Evolutionary conservation across 2,113 vertebrate genomes (phyloP).

Genomic region (Bubo blakistoni): DNA sequence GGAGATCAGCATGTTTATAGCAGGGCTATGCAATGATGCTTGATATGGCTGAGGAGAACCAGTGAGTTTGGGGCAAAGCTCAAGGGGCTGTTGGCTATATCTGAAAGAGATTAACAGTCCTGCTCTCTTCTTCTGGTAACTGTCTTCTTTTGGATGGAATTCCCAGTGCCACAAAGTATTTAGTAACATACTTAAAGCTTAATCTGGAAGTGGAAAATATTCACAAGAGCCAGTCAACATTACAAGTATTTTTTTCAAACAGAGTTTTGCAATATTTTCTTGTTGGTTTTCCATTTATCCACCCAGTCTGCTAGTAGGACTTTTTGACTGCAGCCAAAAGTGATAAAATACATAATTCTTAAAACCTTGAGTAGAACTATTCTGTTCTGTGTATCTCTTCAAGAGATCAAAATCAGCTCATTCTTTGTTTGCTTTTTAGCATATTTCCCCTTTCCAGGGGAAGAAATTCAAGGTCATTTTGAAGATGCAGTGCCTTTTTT

Average conservation of each 20-base stretch:
- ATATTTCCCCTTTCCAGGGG: not conserved
- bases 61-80: not conserved
- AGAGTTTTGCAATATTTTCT: conserved; percentile 23
- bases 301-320: not conserved
- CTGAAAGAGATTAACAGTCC: not conserved
- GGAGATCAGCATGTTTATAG: not conserved
- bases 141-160: conserved; percentile 11
- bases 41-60: not conserved
- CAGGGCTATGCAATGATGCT: not conserved
- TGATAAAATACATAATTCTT: not conserved
- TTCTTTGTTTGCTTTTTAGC: not conserved
- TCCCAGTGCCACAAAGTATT: not conserved
- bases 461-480: not conserved
- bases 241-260: not conserved
- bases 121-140: not conserved
- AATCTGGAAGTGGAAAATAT: conserved; percentile 44
- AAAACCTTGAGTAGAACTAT: not conserved
- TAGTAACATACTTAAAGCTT: conserved; percentile 15
- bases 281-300: not conserved
- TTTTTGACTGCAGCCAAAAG: not conserved
- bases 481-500: not conserved
- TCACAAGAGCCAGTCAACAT: not conserved
- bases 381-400: not conserved
- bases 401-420: not conserved
- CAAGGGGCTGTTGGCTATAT: not conserved